Evolutionary conservation across 1,140 invertebrate species (phyloP).

Genomic region (Saccostrea cuccullata): DNA sequence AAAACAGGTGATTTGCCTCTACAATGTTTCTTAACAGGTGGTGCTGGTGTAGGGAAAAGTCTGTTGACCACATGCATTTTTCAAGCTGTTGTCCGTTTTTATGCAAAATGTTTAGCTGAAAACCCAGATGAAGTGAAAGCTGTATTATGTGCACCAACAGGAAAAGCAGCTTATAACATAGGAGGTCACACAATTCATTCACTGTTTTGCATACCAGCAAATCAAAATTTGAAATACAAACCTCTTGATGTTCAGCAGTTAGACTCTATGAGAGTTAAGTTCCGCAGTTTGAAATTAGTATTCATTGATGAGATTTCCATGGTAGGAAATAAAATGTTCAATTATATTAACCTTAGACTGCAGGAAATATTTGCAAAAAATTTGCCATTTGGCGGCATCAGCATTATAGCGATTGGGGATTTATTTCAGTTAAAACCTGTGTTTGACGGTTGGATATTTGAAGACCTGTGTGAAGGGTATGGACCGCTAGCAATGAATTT

Average conservation of each 20-base stretch:
- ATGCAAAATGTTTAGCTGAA: conserved; percentile 42
- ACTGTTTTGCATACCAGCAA: conserved; percentile 41
- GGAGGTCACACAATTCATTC: conserved; percentile 38
- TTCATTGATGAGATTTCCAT: conserved; percentile 66
- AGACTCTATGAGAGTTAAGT: conserved; percentile 51
- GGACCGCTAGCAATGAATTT: conserved; percentile 54
- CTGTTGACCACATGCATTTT: conserved; percentile 49
- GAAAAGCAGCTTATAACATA: conserved; percentile 59
- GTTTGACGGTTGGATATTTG: conserved; percentile 60
- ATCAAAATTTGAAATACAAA: conserved; percentile 32
- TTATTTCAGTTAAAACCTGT: conserved; percentile 64
- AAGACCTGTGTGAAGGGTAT: conserved; percentile 43
- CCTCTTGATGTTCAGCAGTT: conserved; percentile 33
- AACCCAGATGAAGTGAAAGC: conserved; percentile 46
- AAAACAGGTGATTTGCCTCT: not conserved
- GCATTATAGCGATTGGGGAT: conserved; percentile 62
- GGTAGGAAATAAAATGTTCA: conserved; percentile 62
- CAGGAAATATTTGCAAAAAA: conserved; percentile 49
- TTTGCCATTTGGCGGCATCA: conserved; percentile 58
- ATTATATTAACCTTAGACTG: conserved; percentile 56
- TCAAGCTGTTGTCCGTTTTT: conserved; percentile 51
- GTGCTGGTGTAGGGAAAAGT: conserved; percentile 63
- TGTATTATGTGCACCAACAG: conserved; percentile 55
- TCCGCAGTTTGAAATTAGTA: conserved; percentile 45
- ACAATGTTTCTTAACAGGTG: conserved; percentile 52